Evolutionary conservation across 2,113 vertebrate species (phyloP).

Genomic region (Prunella fulvescens): DNA sequence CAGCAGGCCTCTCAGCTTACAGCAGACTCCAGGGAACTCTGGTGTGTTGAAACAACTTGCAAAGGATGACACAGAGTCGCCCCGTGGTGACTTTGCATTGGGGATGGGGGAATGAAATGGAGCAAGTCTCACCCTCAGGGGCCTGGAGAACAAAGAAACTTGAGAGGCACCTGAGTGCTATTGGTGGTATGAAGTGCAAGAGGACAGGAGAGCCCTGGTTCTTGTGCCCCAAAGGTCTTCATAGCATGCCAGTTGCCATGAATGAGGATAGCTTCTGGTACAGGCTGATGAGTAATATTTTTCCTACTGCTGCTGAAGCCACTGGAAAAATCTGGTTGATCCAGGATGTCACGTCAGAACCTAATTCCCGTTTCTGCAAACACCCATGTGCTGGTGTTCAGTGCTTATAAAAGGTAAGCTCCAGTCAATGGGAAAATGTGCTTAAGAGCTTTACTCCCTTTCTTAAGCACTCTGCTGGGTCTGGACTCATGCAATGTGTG

Average conservation of each 20-base stretch:
- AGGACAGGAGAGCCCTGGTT: not conserved
- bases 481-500: not conserved
- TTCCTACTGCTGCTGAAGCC: not conserved
- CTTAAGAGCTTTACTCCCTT: constrained; percentile 43
- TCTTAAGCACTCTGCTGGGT: constrained; percentile 16
- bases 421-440: constrained; percentile 43
- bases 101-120: not conserved
- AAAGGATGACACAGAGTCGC: not conserved
- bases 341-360: constrained; percentile 20
- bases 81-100: not conserved
- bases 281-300: not conserved
- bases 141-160: not conserved
- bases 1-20: not conserved
- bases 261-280: not conserved
- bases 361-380: constrained; percentile 12
- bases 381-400: not conserved
- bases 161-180: not conserved
- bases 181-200: not conserved
- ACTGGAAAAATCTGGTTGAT: constrained; percentile 49
- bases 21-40: not conserved
- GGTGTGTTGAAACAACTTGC: not conserved
- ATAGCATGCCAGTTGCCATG: not conserved
- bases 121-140: not conserved
- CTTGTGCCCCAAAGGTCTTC: not conserved
- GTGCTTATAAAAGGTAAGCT: constrained; percentile 35